Conservation (phyloP, 2,113 vertebrate species). For the Calyptommatus sinebrachiatus region DNA sequence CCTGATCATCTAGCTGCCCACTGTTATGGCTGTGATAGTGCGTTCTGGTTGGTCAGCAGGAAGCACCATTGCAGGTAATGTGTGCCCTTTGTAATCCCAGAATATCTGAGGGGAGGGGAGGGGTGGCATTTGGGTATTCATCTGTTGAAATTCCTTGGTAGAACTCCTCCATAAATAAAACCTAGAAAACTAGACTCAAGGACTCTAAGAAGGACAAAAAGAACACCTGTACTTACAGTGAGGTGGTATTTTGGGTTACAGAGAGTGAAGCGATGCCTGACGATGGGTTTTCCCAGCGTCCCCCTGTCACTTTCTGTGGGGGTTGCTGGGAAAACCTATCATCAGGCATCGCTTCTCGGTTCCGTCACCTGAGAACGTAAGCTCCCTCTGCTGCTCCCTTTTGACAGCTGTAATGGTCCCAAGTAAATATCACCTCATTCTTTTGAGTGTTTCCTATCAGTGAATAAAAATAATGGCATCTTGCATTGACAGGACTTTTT, state of each 20-base stretch:
- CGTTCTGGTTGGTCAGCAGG: slow-evolving; percentile 93
- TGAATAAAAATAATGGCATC: not conserved
- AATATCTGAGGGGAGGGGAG: fast-evolving
- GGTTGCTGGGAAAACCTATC: no score
- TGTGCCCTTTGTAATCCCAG: fast-evolving
- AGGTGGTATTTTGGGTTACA: no score
- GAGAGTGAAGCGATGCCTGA: no score
- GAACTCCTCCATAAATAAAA: fast-evolving
- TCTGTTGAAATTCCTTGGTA: fast-evolving
- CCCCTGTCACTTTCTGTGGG: no score
- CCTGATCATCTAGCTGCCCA: slow-evolving; percentile 94
- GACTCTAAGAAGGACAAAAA: not conserved
- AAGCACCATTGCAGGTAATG: slow-evolving; percentile 96
- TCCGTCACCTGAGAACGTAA: no score
- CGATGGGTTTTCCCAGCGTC: no score
- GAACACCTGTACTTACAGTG: no score
- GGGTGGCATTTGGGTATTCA: not conserved
- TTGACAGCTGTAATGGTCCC: not conserved
- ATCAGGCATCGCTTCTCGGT: no score
- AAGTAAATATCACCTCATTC: no score
- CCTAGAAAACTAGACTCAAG: fast-evolving
- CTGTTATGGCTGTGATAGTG: slow-evolving; percentile 93
- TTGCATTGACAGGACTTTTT: not conserved
- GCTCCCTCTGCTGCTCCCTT: not conserved
- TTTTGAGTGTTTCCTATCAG: not conserved